Conservation (phyloP, 1,140 invertebrate species). For the Drosophila funebris region DNA sequence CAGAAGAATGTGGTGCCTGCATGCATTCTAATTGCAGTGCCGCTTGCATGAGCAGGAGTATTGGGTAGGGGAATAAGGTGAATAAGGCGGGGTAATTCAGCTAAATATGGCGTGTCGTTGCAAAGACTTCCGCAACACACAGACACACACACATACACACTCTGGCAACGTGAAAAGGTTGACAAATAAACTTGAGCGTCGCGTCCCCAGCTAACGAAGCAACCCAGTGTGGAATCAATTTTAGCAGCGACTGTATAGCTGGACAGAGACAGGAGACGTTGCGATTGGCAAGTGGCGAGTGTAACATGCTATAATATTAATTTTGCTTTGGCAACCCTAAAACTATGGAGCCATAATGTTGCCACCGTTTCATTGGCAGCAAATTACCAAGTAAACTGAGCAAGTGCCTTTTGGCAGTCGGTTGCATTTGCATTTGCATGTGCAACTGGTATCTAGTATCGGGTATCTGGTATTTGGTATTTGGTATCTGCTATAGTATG, state of each 20-base stretch:
- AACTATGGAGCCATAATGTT: conserved; percentile 29
- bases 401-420: conserved; percentile 43
- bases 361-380: conserved; percentile 58
- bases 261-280: not conserved
- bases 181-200: conserved; percentile 62
- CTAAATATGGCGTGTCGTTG: conserved; percentile 63
- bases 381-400: conserved; percentile 51
- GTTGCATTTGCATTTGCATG: conserved; percentile 29
- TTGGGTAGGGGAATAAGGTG: not conserved
- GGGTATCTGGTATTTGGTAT: not conserved
- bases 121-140: conserved; percentile 68
- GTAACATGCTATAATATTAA: conserved; percentile 69
- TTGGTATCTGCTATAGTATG: conserved; percentile 14
- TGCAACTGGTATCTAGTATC: not conserved
- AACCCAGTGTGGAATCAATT: conserved; percentile 52
- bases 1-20: conserved; percentile 62
- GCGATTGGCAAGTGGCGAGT: conserved; percentile 5
- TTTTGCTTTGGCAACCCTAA: conserved; percentile 70
- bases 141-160: not conserved
- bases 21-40: conserved; percentile 75
- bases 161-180: conserved; percentile 41
- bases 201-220: conserved; percentile 42
- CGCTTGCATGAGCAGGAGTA: conserved; percentile 25
- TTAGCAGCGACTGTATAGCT: conserved; percentile 30
- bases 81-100: conserved; percentile 1